Evolutionary conservation across 2,113 vertebrate species (phyloP).

Genomic region (Arenaria interpres): DNA sequence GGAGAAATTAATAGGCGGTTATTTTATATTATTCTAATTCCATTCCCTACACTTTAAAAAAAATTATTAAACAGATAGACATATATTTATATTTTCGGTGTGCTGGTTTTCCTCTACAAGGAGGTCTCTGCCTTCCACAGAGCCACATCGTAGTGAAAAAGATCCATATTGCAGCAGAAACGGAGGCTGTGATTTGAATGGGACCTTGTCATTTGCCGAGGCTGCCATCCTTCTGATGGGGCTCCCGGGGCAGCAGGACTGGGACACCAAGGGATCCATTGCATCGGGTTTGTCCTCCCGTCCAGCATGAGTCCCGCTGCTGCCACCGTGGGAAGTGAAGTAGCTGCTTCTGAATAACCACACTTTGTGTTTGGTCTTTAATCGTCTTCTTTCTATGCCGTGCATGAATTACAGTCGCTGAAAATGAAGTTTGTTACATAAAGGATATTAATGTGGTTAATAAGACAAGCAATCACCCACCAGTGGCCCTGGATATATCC

Average conservation of each 20-base stretch:
- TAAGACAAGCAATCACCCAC: background rate
- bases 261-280: accelerated
- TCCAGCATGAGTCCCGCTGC: accelerated
- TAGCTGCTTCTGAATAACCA: background rate
- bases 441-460: slow-evolving; percentile 3
- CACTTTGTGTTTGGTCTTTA: background rate
- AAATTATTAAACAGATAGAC: background rate
- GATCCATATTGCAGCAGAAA: background rate
- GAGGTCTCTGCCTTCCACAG: background rate
- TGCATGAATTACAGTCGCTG: background rate
- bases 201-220: background rate
- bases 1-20: slow-evolving; percentile 6
- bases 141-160: accelerated
- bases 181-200: accelerated
- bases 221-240: accelerated
- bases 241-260: background rate
- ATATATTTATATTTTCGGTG: background rate
- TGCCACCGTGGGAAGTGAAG: background rate
- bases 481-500: background rate
- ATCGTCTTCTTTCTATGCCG: background rate
- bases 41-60: background rate
- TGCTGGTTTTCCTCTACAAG: background rate
- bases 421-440: background rate
- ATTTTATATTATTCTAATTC: background rate
- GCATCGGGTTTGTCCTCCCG: accelerated